Conservation (phyloP, 1,140 invertebrate genomes). For the Lepidurus apus region DNA sequence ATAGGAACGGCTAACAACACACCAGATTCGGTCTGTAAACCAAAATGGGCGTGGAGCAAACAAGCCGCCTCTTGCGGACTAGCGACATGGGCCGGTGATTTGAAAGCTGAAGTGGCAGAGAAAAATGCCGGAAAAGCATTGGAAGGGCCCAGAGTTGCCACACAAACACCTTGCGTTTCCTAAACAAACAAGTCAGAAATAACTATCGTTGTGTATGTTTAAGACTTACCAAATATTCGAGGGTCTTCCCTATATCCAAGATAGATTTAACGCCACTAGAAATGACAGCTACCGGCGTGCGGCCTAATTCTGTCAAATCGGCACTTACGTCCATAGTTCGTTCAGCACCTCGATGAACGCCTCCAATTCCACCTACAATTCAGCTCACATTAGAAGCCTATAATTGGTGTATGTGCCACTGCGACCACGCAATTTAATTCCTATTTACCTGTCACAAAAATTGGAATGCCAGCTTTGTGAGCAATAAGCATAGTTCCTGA, state of each 20-base stretch:
- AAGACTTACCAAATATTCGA: constrained; percentile 79
- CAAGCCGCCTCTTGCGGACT: constrained; percentile 61
- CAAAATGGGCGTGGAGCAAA: constrained; percentile 55
- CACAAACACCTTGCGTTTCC: constrained; percentile 92
- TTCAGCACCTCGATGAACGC: constrained; percentile 86
- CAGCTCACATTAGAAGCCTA: constrained; percentile 1
- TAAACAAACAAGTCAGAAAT: constrained; percentile 43
- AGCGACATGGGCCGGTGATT: constrained; percentile 62
- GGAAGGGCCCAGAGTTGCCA: constrained; percentile 63
- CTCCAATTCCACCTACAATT: constrained; percentile 69
- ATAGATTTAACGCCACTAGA: constrained; percentile 97
- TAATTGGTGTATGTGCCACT: background rate
- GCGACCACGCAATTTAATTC: background rate
- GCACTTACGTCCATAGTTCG: constrained; percentile 87
- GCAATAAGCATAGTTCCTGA: constrained; percentile 86
- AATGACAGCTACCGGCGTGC: constrained; percentile 79
- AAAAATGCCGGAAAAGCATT: constrained; percentile 65
- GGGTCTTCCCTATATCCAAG: constrained; percentile 84
- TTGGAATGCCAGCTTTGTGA: constrained; percentile 68
- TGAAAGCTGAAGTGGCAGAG: constrained; percentile 58
- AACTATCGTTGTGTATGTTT: background rate
- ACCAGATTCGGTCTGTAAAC: constrained; percentile 66
- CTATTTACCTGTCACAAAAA: constrained; percentile 84
- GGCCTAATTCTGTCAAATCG: constrained; percentile 84
- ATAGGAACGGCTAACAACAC: constrained; percentile 88